Conservation (phyloP, 1,140 invertebrate genomes). For the Glossosoma conforme region DNA sequence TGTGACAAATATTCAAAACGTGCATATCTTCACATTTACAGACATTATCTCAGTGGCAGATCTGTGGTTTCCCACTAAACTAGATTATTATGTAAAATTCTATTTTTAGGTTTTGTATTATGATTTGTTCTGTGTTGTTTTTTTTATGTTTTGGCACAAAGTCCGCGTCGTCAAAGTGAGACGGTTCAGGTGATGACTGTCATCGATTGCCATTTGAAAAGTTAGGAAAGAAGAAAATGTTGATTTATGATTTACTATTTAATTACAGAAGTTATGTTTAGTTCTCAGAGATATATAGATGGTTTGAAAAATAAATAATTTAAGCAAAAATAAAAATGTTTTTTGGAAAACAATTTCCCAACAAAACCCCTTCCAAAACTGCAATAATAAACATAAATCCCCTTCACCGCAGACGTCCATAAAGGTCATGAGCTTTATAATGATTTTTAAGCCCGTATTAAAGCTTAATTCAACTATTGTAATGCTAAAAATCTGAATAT, state of each 20-base stretch:
- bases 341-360: too few relatives aligned
- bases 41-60: background rate
- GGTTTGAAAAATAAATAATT: conserved; percentile 2
- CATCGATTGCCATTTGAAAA: too few relatives aligned
- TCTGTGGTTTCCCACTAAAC: background rate
- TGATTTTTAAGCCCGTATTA: too few relatives aligned
- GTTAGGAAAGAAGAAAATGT: background rate
- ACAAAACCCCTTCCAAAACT: too few relatives aligned
- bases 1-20: background rate
- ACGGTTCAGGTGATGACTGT: background rate
- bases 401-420: too few relatives aligned
- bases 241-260: background rate
- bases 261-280: conserved; percentile 4
- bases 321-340: background rate
- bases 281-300: conserved; percentile 12
- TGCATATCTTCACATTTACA: background rate
- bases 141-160: too few relatives aligned
- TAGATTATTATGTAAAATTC: background rate
- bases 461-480: too few relatives aligned
- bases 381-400: too few relatives aligned
- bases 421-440: too few relatives aligned
- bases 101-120: background rate
- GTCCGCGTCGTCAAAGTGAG: too few relatives aligned
- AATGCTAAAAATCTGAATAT: too few relatives aligned
- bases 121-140: background rate